Evolutionary conservation across 2,888 invertebrate genomes (phyloP).

Genomic region (Chaetogeoica ovagalla): DNA sequence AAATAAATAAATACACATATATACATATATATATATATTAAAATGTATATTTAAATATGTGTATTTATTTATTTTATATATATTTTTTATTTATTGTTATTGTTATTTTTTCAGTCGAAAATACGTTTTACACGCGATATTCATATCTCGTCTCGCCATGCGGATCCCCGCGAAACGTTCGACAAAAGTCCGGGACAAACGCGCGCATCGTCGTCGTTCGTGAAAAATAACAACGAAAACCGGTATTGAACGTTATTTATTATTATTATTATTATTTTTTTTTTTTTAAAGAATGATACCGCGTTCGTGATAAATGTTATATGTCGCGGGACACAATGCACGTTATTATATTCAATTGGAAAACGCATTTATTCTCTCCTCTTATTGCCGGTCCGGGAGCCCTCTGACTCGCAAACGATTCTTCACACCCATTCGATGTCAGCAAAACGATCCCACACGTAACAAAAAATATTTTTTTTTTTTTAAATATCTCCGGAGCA

Average conservation of each 20-base stretch:
- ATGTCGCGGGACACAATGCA: conserved; percentile 13
- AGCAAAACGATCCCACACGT: no score
- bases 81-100: no score
- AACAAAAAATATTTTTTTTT: background rate
- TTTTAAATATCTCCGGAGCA: background rate
- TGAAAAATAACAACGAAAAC: conserved; percentile 13
- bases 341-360: conserved; percentile 8
- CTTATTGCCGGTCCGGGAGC: no score
- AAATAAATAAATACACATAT: no score
- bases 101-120: no score
- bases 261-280: no score
- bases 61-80: no score
- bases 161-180: background rate
- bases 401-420: conserved; percentile 14
- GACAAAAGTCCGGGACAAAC: background rate
- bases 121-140: background rate
- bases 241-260: background rate
- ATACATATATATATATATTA: no score
- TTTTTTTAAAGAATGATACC: conserved; percentile 4
- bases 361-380: background rate
- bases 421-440: background rate
- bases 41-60: no score
- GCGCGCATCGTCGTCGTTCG: background rate
- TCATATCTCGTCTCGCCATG: background rate
- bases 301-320: conserved; percentile 34